Base-by-base conservation (phyloP, 1,140 invertebrate genomes). In the Drosophila burlai region DNA sequence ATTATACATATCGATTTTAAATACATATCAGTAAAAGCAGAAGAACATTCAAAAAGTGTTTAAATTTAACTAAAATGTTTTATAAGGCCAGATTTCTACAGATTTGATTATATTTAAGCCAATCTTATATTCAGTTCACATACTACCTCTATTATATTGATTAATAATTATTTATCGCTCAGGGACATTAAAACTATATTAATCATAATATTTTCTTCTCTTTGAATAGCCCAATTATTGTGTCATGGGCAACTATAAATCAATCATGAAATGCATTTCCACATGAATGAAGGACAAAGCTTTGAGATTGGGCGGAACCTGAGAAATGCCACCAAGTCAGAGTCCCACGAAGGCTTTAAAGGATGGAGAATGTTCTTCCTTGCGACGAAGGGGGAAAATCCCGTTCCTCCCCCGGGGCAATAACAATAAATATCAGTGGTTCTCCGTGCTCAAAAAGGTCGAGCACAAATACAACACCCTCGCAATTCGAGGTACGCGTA, bases 401-500 rank as follows among this genome's bases (percentile, higher is more conserved):
- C 21, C 54, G 15, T 31, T 58, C 24, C 38, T 29, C 64, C 71
- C 68, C 45, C 57, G 31, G 18, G 59, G 54, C 26, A 65, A 80
- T 80, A 67, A 77, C 63, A 74, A 74, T 74, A 74, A 74, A 74
- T 74, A 74, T 74, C 67, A 58, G 67, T 72, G 52, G 49, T 68
- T 40, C 52, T 3, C 18, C 2, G 7, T 43, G 67, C 67, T 73
- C 67, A 45, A 58, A 71, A 52, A 73, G 71, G 67, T 61, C 68
- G 71, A 45, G 38, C 38, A 29, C 45, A 57, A 71, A 68, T 46
- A 18, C 49, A 52, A 67, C 71, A 73, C 71, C 71, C 71, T 73
- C 55, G 71, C 71, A 43, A 21, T 59, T 13, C 59, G 50, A 76
- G 78, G 84, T 68, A 69, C 67, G 67, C 49, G 49, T 90, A 90